Evolutionary conservation across 2,113 vertebrate genomes (phyloP), one percentile per base, ranked within the genome.

Genomic region (Willisornis vidua): DNA sequence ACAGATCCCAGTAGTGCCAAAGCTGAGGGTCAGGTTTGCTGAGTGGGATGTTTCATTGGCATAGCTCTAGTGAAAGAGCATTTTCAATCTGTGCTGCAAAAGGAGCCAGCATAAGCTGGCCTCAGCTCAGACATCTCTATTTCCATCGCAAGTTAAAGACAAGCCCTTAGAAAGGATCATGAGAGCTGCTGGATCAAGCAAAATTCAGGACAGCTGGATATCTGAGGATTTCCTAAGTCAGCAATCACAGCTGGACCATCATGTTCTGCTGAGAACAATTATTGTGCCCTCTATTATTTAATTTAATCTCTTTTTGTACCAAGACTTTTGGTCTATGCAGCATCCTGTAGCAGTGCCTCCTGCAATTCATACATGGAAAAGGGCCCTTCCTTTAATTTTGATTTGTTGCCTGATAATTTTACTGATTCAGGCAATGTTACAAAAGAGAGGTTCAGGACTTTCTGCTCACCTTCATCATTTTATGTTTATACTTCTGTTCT

Each of bases 191-290:
- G 26, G 39, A 37, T 52, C 33, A 37, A 65, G 8, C 9, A 71
- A 55, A 75, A 85, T 65, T 76, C 33, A 24, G 16, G 66, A 19
- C 85, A 68, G 57, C 20, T 3, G 2, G 12, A 19, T 74, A 48
- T 5, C 61, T 4, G 3, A 26, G 17, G 24, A 29, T 72, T 85
- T 90, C 54, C 54, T 0, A 0, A 52, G 54, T 61, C 24, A 57
- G 58, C 48, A 28, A 0, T 51, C 5, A 1, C 19, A 65, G 29
- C 49, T 45, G 45, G 37, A 22, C 52, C 41, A 20, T n/a, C 33
- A 6, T 6, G 14, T 68, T 75, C 52, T 79, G 45, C 37, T 65
- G 22, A 45, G 22, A 24, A 37, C 1, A 1, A 10, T 45, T 49
- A 33, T 17, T 2, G 1, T 12, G 3, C 10, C 54, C 45, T 76